Evolutionary conservation across 1,140 invertebrate species (phyloP).

Genomic region (Pseudomyrmex cubaensis): DNA sequence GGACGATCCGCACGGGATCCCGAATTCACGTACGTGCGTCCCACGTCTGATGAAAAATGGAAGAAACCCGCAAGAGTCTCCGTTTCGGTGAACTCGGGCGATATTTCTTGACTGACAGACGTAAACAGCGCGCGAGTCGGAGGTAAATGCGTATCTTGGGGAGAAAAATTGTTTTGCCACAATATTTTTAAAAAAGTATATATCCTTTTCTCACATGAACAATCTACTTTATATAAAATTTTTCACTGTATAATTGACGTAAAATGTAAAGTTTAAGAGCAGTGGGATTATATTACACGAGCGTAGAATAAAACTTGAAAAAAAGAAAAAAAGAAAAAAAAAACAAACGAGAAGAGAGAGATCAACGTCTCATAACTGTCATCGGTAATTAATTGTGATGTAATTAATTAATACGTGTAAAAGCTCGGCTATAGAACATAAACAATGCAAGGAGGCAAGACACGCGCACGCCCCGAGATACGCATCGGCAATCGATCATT

Average conservation of each 20-base stretch:
- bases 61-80: slow-evolving; percentile 60
- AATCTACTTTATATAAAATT: not conserved
- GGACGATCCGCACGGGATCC: not conserved
- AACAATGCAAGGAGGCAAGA: slow-evolving; percentile 64
- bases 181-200: not conserved
- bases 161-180: not conserved
- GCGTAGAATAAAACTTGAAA: not conserved
- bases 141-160: not conserved
- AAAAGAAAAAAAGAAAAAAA: not conserved
- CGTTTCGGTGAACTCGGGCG: slow-evolving; percentile 9
- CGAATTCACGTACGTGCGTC: slow-evolving; percentile 64
- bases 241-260: not conserved
- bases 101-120: slow-evolving; percentile 28
- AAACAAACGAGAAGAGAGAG: not conserved
- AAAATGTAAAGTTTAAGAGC: not conserved
- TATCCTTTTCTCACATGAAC: not conserved
- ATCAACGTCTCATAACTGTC: slow-evolving; percentile 38
- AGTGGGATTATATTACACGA: not conserved
- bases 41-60: slow-evolving; percentile 84
- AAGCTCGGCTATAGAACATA: slow-evolving; percentile 52
- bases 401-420: slow-evolving; percentile 50
- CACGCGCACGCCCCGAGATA: slow-evolving; percentile 71
- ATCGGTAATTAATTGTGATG: slow-evolving; percentile 39
- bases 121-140: not conserved
- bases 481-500: slow-evolving; percentile 70